A percentile compares a stretch with the other conserved stretches of the same genome.
These are phyloP conservation scores for Agriotes lineatus DNA, from an alignment of 2,888 invertebrate genomes.

Conservation along the genomic window DNA sequence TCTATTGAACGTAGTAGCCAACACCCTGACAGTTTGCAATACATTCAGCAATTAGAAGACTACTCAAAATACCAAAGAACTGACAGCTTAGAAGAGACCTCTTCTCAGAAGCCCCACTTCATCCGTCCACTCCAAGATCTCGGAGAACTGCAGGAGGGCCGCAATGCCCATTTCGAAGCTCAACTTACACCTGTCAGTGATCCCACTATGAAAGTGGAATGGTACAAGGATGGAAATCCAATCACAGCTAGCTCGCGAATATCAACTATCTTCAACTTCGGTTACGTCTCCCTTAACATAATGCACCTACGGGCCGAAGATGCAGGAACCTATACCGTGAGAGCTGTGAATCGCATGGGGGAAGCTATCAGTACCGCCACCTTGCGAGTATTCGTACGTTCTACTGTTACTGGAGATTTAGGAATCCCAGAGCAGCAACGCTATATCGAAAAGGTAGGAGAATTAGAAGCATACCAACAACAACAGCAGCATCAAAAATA, in stretches of 20 bases:
- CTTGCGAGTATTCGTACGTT: conserved; percentile 81
- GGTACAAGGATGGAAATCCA: conserved; percentile 94
- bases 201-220: conserved; percentile 94
- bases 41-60: conserved; percentile 91
- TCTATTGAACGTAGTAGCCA: conserved; percentile 90
- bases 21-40: conserved; percentile 91
- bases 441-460: conserved; percentile 92
- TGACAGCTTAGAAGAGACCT: conserved; percentile 86
- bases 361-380: conserved; percentile 89
- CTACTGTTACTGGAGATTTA: conserved; percentile 87
- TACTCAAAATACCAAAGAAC: conserved; percentile 88
- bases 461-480: conserved; percentile 89
- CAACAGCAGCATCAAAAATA: conserved; percentile 85
- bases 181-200: conserved; percentile 93
- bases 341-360: conserved; percentile 91
- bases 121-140: conserved; percentile 89
- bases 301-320: conserved; percentile 99
- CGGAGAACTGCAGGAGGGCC: conserved; percentile 89
- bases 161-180: conserved; percentile 93
- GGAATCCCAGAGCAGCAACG: conserved; percentile 87
- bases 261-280: conserved; percentile 98
- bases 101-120: conserved; percentile 86
- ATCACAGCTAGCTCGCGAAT: conserved; percentile 98
- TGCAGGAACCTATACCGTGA: conserved; percentile 93
- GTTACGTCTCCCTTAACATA: conserved; percentile 98